Conservation (phyloP, 2,113 vertebrate species). For the Syngnathus floridae region DNA sequence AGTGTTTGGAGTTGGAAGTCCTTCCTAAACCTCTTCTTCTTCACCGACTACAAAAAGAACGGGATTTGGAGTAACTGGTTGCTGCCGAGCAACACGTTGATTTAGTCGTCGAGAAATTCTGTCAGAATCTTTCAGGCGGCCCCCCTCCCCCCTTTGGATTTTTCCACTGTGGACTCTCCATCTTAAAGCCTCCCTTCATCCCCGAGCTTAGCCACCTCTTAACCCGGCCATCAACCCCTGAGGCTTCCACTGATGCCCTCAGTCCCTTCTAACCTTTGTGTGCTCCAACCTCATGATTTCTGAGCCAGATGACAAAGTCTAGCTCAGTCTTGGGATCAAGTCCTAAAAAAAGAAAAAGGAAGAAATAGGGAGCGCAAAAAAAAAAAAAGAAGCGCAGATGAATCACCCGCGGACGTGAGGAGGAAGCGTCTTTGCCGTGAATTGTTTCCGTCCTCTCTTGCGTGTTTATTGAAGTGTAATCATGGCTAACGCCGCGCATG, state of each 20-base stretch:
- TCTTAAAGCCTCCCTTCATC: conserved; percentile 19
- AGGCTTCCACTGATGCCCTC: conserved; percentile 8
- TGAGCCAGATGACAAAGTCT: background rate
- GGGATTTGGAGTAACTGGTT: too few relatives aligned
- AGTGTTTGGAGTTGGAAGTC: background rate
- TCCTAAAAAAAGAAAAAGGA: background rate
- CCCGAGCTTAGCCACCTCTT: conserved; percentile 15
- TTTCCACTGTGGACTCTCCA: conserved; percentile 1
- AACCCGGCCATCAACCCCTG: conserved; percentile 14
- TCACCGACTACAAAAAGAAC: too few relatives aligned
- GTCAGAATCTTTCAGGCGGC: background rate
- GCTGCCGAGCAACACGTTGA: too few relatives aligned
- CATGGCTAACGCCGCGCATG: conserved; percentile 57
- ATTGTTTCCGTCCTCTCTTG: conserved; percentile 46
- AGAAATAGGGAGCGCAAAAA: background rate
- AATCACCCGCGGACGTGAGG: conserved; percentile 24
- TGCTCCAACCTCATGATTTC: background rate
- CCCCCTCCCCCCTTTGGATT: conserved; percentile 3
- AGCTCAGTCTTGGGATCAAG: background rate
- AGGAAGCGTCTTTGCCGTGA: conserved; percentile 39
- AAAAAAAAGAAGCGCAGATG: conserved; percentile 10
- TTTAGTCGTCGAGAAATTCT: too few relatives aligned
- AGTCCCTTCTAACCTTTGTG: background rate
- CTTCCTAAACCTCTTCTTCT: background rate
- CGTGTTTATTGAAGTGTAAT: conserved; percentile 61